These are phyloP conservation scores for Tillus elongatus DNA, from an alignment of 2,888 invertebrate genomes.

Conservation along the genomic window DNA sequence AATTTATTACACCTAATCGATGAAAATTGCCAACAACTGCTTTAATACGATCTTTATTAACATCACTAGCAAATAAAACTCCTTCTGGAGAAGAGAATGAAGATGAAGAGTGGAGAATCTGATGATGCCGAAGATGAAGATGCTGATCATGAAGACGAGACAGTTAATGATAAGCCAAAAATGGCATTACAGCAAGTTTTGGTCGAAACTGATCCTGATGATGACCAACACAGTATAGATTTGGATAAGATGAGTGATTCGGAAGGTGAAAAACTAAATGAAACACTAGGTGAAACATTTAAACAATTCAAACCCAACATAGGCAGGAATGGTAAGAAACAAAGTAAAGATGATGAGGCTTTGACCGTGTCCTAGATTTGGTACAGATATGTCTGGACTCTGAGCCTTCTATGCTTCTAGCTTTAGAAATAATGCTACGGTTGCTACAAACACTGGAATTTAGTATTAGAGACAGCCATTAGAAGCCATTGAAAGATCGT, in stretches of 20 bases:
- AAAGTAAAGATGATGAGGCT: slow-evolving; percentile 54
- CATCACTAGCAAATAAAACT: slow-evolving; percentile 90
- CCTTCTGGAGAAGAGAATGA: too few species aligned
- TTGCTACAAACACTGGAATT: slow-evolving; percentile 60
- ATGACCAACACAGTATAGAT: slow-evolving; percentile 57
- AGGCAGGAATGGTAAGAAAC: slow-evolving; percentile 39
- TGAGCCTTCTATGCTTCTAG: slow-evolving; percentile 57
- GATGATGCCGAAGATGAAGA: slow-evolving; percentile 43
- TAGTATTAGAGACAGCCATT: slow-evolving; percentile 58
- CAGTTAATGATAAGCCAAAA: slow-evolving; percentile 59
- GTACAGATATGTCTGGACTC: slow-evolving; percentile 65
- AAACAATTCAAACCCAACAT: slow-evolving; percentile 51
- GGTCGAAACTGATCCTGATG: slow-evolving; percentile 55
- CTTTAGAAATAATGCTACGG: slow-evolving; percentile 60
- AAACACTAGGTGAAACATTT: slow-evolving; percentile 66
- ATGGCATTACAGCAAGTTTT: slow-evolving; percentile 64
- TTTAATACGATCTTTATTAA: slow-evolving; percentile 78
- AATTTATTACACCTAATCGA: slow-evolving; percentile 89
- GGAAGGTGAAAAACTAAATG: slow-evolving; percentile 58
- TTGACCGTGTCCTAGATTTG: slow-evolving; percentile 66
- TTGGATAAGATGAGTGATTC: slow-evolving; percentile 67
- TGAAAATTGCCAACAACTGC: slow-evolving; percentile 96
- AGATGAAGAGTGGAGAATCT: too few species aligned
- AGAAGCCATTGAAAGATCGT: slow-evolving; percentile 56
- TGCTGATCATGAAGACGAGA: slow-evolving; percentile 52